Evolutionary conservation across 2,888 invertebrate genomes (phyloP).

Genomic region (Dione vanillae): DNA sequence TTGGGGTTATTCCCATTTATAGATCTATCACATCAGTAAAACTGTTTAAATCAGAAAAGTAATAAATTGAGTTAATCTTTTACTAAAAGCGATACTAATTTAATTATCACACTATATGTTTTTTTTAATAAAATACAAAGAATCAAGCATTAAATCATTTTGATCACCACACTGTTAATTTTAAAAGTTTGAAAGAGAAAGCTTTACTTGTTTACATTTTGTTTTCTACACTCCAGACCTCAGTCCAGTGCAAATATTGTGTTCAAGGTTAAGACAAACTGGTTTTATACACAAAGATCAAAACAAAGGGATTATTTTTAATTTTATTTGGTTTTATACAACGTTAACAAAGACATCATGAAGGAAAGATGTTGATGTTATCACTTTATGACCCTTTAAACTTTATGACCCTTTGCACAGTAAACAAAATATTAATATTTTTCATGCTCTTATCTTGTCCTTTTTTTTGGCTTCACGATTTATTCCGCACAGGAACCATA

Average conservation of each 20-base stretch:
- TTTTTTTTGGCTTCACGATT: no score
- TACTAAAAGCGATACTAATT: no score
- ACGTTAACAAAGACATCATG: neutral
- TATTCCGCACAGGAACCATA: no score
- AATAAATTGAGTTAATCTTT: no score
- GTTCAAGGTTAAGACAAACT: conserved; percentile 30
- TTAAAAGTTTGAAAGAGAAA: conserved; percentile 1
- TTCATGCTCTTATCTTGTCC: no score
- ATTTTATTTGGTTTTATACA: neutral
- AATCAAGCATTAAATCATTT: neutral
- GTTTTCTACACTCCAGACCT: conserved; percentile 2
- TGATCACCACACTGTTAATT: neutral
- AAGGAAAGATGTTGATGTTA: neutral
- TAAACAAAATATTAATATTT: no score
- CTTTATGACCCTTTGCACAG: no score
- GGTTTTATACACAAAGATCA: conserved; percentile 24
- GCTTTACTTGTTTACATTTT: neutral
- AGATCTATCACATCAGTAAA: no score
- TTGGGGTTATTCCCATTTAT: no score
- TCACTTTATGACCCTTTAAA: no score
- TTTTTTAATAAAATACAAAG: neutral
- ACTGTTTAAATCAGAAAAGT: no score
- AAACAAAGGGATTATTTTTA: conserved; percentile 8
- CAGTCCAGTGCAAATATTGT: conserved; percentile 2
- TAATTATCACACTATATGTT: neutral